phyloP scores from a whole-genome alignment of 1,140 invertebrate species.

The Ostrea edulis region DNA sequence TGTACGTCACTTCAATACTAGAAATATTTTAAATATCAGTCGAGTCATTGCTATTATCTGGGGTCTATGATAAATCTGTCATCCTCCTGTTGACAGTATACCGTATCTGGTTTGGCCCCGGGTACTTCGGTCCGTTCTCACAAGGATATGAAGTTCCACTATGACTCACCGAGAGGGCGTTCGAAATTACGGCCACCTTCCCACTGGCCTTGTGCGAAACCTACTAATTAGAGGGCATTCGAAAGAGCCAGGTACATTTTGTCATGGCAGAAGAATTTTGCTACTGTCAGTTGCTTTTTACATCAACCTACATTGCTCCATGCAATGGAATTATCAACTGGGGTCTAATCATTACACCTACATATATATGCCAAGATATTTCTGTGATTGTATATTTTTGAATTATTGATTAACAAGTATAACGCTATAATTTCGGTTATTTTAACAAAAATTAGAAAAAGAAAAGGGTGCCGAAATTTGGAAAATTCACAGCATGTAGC shows the following conservation, averaged over 20 bases:
- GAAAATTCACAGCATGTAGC: neutral
- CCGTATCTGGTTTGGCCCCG: neutral
- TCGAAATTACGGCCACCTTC: neutral
- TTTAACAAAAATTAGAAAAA: neutral
- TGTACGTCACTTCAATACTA: slow-evolving; percentile 31
- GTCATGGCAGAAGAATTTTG: neutral
- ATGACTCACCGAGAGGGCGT: slow-evolving; percentile 11
- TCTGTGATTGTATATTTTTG: neutral
- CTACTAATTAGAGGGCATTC: slow-evolving; percentile 7
- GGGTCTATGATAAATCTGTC: slow-evolving; percentile 19
- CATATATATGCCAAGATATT: neutral
- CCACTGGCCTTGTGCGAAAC: slow-evolving; percentile 5
- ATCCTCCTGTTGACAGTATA: neutral
- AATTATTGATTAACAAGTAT: neutral
- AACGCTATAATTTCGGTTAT: neutral
- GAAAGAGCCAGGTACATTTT: neutral
- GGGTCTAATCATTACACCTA: neutral
- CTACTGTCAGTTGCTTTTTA: neutral
- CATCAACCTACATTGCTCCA: neutral
- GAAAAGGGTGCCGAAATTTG: neutral
- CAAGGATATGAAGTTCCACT: neutral
- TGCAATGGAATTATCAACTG: neutral
- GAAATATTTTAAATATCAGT: slow-evolving; percentile 35
- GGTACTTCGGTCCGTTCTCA: neutral
- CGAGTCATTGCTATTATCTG: slow-evolving; percentile 9